Evolutionary conservation across 2,113 vertebrate species (phyloP), one percentile per base, ranked within the genome.

Genomic region (Forbesichthys papilliferus): DNA sequence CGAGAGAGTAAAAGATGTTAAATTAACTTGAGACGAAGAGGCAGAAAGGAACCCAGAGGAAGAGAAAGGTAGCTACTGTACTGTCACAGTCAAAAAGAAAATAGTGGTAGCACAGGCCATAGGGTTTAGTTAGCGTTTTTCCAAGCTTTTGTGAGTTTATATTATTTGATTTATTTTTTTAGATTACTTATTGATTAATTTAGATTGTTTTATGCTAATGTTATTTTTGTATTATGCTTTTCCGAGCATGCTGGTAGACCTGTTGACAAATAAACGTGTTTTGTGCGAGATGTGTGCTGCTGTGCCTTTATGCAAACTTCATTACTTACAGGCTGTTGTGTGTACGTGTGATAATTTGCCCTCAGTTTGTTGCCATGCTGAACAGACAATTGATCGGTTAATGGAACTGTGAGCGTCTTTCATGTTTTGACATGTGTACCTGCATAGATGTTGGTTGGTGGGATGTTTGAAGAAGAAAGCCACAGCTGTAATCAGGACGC

Each of bases 401-500:
- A 86, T 89, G 89, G 86, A 90, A 90, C 81, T 68, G 8, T 64
- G 74, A 64, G 84, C 66, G 73, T 62, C 89, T 91, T 90, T 93
- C 88, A 91, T 91, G 90, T 89, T 75, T 81, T 53, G 76, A 88
- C 84, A 85, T 70, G 68, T 88, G 84, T 90, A 92, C 73, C 85
- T 83, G 80, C 68, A 80, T 79, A 80, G 84, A 77, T 79, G 83
- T 86, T 71, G 64, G 59, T 57, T 12, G 71, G 86, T 74, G 71
- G 73, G 73, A 79, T 80, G 83, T 90, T 90, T 93, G 87, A 93
- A 93, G 89, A 89, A 87, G 88, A 90, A 91, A 90, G 86, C 79
- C 36, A 48, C 73, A 53, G 74, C 85, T 59, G 20, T 87, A 89
- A 92, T 92, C 90, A 89, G 77, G 80, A 83, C 66, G 78, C 80